Base-by-base conservation (phyloP, 37 sponge, comb jelly and placozoan genomes). In the Spongilla lacustris region DNA sequence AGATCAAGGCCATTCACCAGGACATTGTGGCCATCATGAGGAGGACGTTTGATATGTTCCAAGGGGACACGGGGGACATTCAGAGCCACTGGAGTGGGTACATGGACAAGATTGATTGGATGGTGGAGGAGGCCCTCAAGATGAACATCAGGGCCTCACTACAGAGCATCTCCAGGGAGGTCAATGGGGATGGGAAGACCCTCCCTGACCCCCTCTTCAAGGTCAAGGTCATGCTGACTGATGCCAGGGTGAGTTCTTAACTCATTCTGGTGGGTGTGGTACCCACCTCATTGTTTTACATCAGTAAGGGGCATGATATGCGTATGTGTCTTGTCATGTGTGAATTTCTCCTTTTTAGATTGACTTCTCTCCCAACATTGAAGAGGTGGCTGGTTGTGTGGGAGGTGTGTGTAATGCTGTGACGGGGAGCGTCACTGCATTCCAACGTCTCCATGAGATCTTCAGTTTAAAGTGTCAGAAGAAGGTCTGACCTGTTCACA, bases 101-200 rank as follows among this genome's bases (percentile, higher is more conserved):
- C 89, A 95, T 96, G 24, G 96, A 90, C 78, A 73, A 74, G 48
- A 97, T 97, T 87, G 99, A 99, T 79, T 83, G 74, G 68, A 91
- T 99, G 95, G 94, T 97, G 50, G 97, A 99, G 82, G 99, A 99
- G 89, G 97, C 97, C 14, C 83, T 95, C 69, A 69, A 97, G 32
- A 90, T 99, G 76, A 99, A 99, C 77, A 92, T 99, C 76, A 99
- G 97, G 88, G 90, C 96, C 93, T 99, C 99, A 0, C 91, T 99
- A 13, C 97, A 97, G 78, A 97, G 95, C 78, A 84, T 99, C 37
- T 86, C 92, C 35, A 73, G 87, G 12, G 96, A 94, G 76, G 92
- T 99, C 30, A 91, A 93, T 58, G 97, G 99, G 23, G 99, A 99
- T 80, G 97, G 96, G 28, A 97, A 95, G 81, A 92, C 97, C 3